Percentiles rank a stretch among this genome's conserved stretches.
Conservation (phyloP, 2,888 invertebrate genomes). For the Sinotaia quadrata region DNA sequence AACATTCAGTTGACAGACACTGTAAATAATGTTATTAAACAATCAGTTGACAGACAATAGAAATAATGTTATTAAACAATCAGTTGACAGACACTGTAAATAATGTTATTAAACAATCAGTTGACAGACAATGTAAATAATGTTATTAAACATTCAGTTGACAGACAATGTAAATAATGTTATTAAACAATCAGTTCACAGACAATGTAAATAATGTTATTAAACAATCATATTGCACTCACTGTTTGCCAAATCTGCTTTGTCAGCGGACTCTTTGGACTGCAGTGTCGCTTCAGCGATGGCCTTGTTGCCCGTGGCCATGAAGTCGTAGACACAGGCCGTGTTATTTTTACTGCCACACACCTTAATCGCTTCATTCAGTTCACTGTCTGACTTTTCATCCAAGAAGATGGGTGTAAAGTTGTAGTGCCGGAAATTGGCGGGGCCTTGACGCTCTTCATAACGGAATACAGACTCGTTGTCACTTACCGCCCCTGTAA, state of each 20-base stretch:
- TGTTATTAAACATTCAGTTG: no score
- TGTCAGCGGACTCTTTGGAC: background rate
- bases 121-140: no score
- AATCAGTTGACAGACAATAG: no score
- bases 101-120: no score
- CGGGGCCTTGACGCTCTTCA: conserved; percentile 13
- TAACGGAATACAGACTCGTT: conserved; percentile 34
- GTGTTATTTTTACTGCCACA: conserved; percentile 36
- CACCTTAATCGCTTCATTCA: conserved; percentile 26
- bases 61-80: no score
- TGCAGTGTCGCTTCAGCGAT: conserved; percentile 34
- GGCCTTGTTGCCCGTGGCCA: conserved; percentile 31
- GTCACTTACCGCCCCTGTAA: conserved; percentile 38
- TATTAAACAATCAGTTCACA: no score
- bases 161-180: no score
- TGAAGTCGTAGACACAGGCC: conserved; percentile 46
- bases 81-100: no score
- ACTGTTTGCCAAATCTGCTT: background rate
- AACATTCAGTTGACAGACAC: no score
- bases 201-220: background rate
- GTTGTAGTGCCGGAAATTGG: conserved; percentile 21
- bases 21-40: no score
- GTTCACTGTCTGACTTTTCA: conserved; percentile 1
- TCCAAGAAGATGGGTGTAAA: conserved; percentile 42
- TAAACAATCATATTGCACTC: background rate